These are phyloP conservation scores for Noturus placidus DNA, from an alignment of 2,113 vertebrate species.

Conservation along the genomic window DNA sequence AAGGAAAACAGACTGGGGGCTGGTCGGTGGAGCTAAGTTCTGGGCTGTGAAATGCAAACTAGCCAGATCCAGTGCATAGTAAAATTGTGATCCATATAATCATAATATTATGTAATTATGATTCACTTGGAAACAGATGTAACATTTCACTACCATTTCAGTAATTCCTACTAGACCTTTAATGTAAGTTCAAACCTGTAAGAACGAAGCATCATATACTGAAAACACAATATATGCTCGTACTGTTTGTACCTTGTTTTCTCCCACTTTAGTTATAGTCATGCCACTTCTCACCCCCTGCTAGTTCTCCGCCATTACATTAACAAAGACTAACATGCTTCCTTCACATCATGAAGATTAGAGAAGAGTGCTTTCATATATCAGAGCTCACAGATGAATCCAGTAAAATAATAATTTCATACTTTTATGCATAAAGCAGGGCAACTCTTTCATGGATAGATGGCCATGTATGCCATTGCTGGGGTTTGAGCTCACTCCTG, in stretches of 20 bases:
- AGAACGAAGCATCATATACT: background rate
- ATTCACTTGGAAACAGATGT: background rate
- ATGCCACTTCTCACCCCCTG: background rate
- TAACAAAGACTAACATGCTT: background rate
- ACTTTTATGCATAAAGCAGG: background rate
- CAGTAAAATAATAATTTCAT: background rate
- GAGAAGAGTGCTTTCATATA: background rate
- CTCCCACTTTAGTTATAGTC: background rate
- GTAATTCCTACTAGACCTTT: background rate
- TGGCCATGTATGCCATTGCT: background rate
- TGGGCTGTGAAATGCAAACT: background rate
- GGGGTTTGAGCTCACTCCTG: background rate
- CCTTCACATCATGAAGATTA: background rate
- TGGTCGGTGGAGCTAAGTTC: background rate
- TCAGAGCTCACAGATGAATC: background rate
- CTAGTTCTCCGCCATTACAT: background rate
- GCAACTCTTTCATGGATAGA: too few relatives aligned
- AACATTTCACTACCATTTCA: background rate
- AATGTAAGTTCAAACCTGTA: background rate
- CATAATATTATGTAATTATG: background rate
- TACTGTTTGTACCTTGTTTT: background rate
- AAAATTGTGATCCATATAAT: background rate
- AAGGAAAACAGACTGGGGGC: background rate
- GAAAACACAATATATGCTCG: background rate
- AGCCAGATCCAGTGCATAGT: background rate